Base-by-base conservation (phyloP, 2,113 vertebrate species). In the Corydoras sp. region DNA sequence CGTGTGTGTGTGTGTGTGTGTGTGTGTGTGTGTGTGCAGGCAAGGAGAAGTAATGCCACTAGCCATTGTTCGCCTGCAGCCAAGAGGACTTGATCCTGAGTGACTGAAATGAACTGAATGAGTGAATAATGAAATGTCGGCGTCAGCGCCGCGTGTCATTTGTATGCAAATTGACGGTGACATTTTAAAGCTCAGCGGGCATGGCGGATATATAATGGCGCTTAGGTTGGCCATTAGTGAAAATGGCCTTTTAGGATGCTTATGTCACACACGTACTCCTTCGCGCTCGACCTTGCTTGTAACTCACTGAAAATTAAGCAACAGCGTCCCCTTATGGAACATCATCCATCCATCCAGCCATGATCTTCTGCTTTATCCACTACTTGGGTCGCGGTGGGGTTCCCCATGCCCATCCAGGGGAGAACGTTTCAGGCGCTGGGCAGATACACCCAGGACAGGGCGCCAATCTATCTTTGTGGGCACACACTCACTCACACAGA, bases 91-190 rank as follows among this genome's bases (percentile, higher is more conserved):
- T 72, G 68, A 73, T 74, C 65, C 65, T 75, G 76, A 77, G 64
- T 68, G 74, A 76, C 63, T 74, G 67, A 64, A 74, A 75, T 54
- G 69, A 76, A 73, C 55, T 63, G 77, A 73, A 62, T 15, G 70
- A 73, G 62, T 63, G 49, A 72, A 72, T 64, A 58, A 70, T 59
- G 56, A 69, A 64, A 77, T 58, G 71, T 53, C 15, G 11, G 51
- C 60, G 43, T 51, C 43, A 62, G 62, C 66, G 15, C 50, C 29
- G 60, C 59, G 69, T 76, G 78, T 83, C 79, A 86, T 85, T 82
- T 84, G 81, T 82, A 85, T 84, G 72, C 81, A 81, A 72, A 48
- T 78, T 58, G 76, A 73, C 68, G 80, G 78, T 85, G 85, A 81
- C 81, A 85, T 88, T 84, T 84, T 81, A 74, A 83, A 77, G 62